These are phyloP conservation scores for Melanotaenia pygmaea DNA, from an alignment of 2,797 vertebrate genomes.

Conservation along the genomic window DNA sequence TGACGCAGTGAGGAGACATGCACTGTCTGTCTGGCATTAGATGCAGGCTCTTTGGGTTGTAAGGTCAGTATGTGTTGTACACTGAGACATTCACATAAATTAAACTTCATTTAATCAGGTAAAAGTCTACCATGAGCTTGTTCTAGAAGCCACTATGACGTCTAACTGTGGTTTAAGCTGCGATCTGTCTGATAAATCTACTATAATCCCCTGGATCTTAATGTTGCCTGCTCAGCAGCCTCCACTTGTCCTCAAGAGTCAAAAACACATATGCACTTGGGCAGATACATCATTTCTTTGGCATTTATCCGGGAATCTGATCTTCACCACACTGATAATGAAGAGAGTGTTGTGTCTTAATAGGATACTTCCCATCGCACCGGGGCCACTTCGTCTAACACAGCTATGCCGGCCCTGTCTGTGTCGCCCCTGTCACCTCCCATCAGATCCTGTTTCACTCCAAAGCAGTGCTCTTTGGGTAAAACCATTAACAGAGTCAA, in stretches of 20 bases:
- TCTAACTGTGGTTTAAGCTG: neutral
- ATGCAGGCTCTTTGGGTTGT: constrained; percentile 10
- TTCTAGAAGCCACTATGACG: neutral
- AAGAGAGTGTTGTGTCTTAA: constrained; percentile 59
- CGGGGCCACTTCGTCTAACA: constrained; percentile 62
- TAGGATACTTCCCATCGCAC: constrained; percentile 46
- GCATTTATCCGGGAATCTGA: constrained; percentile 38
- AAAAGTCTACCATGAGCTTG: neutral
- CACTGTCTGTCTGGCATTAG: constrained; percentile 36
- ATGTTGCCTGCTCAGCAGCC: constrained; percentile 7
- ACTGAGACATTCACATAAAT: neutral
- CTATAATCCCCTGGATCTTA: neutral
- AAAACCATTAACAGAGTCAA: constrained; percentile 77
- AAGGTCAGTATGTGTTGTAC: constrained; percentile 18
- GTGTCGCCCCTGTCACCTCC: constrained; percentile 70
- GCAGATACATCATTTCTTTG: constrained; percentile 26
- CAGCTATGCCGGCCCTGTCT: constrained; percentile 65
- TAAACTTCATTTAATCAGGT: neutral
- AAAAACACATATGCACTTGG: constrained; percentile 1
- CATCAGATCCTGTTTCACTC: constrained; percentile 76
- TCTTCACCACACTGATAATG: constrained; percentile 41
- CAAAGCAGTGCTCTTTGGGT: constrained; percentile 79
- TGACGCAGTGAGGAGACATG: constrained; percentile 37
- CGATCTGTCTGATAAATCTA: constrained; percentile 4
- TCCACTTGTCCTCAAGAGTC: constrained; percentile 21